Conservation (phyloP, 2,797 vertebrate species). For the Anolis apletophallus region DNA sequence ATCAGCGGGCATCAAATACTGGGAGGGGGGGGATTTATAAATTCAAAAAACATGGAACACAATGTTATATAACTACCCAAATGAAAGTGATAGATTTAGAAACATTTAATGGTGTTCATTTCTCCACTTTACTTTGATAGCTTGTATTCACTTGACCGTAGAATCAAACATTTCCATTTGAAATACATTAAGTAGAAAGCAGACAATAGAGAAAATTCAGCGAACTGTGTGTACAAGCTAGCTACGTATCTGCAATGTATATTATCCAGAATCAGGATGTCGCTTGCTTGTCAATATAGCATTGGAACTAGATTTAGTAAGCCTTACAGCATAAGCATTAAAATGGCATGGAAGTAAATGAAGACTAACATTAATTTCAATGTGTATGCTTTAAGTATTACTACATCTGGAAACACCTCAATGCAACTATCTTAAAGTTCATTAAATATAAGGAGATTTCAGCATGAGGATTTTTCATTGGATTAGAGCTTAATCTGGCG, state of each 20-base stretch:
- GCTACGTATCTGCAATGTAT: neutral
- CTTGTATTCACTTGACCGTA: neutral
- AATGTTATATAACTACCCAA: rapidly evolving
- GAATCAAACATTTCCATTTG: neutral
- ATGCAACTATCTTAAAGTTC: neutral
- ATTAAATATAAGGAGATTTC: neutral
- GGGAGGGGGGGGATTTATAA: neutral
- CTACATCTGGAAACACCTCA: neutral
- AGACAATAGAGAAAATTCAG: neutral
- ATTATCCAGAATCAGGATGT: neutral
- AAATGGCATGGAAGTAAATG: neutral
- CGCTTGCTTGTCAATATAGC: neutral
- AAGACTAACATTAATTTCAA: neutral
- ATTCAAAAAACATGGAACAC: neutral
- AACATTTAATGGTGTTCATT: neutral
- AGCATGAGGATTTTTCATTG: neutral
- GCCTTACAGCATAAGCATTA: neutral
- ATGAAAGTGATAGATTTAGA: neutral
- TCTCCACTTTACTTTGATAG: neutral
- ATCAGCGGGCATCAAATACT: rapidly evolving
- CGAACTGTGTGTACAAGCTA: neutral
- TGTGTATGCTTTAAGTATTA: neutral
- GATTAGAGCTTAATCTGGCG: neutral
- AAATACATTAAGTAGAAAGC: neutral
- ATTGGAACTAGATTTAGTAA: neutral